Evolutionary conservation across 2,113 vertebrate genomes (phyloP), one percentile per base, ranked within the genome.

Genomic region (Psettodes erumei): DNA sequence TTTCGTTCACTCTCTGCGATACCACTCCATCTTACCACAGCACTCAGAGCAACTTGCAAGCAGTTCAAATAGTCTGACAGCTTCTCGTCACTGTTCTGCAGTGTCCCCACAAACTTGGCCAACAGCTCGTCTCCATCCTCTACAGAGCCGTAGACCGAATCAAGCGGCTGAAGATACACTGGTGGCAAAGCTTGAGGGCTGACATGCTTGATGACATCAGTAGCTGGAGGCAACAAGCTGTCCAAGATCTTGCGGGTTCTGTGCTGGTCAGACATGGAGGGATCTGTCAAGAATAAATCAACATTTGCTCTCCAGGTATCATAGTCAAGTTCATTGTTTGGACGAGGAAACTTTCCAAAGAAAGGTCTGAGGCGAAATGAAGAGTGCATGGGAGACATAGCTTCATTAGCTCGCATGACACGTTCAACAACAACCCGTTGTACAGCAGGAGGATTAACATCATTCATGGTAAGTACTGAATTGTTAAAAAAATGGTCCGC

Each of bases 121-220:
- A 60, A 40, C 2, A 60, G 37, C 15, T 60, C 58, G 27, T 60
- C 58, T 18, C 58, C 58, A 18, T 60, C 58, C 11, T 59, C 55
- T 1, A 59, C 33, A 5, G 55, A 23, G n/a, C 32, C 55, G 10
- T 23, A 59, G 5, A 23, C 55, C 21, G 55, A 37, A 23, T 59
- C n/a, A 13, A 59, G 55, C 3, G 38, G 32, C 33, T 59, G 19
- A 15, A 59, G 55, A n/a, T 60, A 60, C 4, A 25, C 7, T 25
- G 56, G 25, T 23, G 56, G 56, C 35, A 40, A 60, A 7, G 56
- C 56, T 4, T 60, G 56, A 38, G 56, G 56, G 35, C 35, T 25
- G 3, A 60, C 11, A 60, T 16, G 56, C 21, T 40, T 58, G 12
- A 58, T 21, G 2, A 35, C 55, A 37, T 58, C 30, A 35, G 32